A percentile compares a stretch with the other conserved stretches of the same genome.
Conservation (phyloP, 2,113 vertebrate species). For the Nematolebias whitei region DNA sequence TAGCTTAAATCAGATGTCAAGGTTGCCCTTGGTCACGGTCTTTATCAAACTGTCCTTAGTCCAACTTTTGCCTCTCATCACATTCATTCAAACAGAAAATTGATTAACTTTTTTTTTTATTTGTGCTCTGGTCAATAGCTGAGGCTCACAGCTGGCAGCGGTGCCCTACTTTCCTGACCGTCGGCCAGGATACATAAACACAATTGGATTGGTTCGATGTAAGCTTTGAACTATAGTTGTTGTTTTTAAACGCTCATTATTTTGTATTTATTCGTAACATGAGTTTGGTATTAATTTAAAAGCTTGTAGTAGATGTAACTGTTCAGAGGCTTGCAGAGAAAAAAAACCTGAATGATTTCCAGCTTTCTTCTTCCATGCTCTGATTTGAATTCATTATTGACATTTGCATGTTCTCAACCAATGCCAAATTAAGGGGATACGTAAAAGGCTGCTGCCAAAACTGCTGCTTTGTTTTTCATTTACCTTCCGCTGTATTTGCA, state of each 20-base stretch:
- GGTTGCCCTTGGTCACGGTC: conserved; percentile 23
- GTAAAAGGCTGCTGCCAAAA: conserved; percentile 65
- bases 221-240: conserved; percentile 27
- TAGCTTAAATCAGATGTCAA: conserved; percentile 41
- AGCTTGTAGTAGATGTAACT: conserved; percentile 47
- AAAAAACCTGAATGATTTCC: conserved; percentile 59
- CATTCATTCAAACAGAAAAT: conserved; percentile 46
- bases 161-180: conserved; percentile 51
- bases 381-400: conserved; percentile 70
- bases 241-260: conserved; percentile 38
- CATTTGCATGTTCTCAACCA: conserved; percentile 61
- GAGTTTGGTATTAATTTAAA: conserved; percentile 24
- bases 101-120: conserved; percentile 53
- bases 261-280: conserved; percentile 38
- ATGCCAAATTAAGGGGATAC: conserved; percentile 69
- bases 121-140: conserved; percentile 44
- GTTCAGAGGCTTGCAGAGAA: conserved; percentile 50
- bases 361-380: conserved; percentile 39
- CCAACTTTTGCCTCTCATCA: conserved; percentile 31
- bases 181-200: conserved; percentile 14
- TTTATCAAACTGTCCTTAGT: conserved; percentile 28
- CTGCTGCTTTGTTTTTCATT: conserved; percentile 73
- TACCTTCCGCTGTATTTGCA: conserved; percentile 76
- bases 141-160: conserved; percentile 24
- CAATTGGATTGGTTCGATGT: conserved; percentile 12